phyloP scores from a whole-genome alignment of 2,113 vertebrate genomes.

The Riparia riparia region DNA sequence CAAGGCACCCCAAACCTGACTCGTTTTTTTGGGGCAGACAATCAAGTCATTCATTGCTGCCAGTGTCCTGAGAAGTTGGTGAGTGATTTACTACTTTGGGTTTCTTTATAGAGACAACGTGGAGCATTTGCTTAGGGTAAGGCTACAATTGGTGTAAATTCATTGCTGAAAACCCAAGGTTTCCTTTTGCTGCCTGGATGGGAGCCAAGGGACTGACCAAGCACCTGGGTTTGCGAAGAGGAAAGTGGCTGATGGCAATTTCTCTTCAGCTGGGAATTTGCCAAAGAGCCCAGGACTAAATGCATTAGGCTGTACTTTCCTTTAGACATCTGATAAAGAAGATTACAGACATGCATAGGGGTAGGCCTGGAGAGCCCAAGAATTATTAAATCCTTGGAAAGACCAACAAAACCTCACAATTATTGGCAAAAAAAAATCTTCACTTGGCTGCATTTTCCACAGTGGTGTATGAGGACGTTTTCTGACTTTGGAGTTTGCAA shows the following conservation, averaged over 20 bases:
- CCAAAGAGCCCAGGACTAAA: not conserved
- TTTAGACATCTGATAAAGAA: not conserved
- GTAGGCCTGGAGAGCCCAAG: not conserved
- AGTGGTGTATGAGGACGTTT: not conserved
- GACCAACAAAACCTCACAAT: not conserved
- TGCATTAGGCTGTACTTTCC: rapidly evolving
- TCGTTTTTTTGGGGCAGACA: not conserved
- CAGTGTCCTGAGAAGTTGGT: not conserved
- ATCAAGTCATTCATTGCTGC: not conserved
- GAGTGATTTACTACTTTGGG: not conserved
- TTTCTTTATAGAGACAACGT: not conserved
- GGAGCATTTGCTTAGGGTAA: not conserved
- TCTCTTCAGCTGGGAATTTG: not conserved
- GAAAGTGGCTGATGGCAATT: not conserved
- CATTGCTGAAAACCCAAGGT: not conserved
- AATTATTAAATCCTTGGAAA: not conserved
- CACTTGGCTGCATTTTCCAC: not conserved
- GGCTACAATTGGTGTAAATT: rapidly evolving
- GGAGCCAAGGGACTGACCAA: not conserved
- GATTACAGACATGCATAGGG: rapidly evolving
- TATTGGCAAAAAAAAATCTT: not conserved
- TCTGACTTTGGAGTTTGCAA: not conserved
- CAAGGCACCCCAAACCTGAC: not conserved
- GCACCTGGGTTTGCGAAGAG: not conserved
- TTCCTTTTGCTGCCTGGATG: not conserved